phyloP scores from a whole-genome alignment of 92 coral and sea anemone species.

The Palythoa grandiflora region DNA sequence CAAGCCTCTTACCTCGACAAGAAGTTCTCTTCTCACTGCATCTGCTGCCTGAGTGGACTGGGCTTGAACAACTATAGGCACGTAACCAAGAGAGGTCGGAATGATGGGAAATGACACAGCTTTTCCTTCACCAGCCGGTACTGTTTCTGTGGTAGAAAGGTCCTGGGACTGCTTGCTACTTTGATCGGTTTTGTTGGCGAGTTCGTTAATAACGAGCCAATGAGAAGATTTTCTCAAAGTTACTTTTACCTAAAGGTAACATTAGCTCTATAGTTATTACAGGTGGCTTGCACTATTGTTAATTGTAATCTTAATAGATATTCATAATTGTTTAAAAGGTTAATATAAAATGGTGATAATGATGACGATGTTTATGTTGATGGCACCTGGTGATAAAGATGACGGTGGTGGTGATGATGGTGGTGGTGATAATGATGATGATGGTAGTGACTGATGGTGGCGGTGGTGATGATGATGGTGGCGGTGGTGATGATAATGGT shows the following conservation, averaged over 20 bases:
- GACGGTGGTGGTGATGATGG: too few species aligned
- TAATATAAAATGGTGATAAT: too few species aligned
- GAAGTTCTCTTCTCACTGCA: constrained; percentile 80
- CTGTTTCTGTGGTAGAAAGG: constrained; percentile 59
- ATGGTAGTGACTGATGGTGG: too few species aligned
- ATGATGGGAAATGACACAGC: constrained; percentile 90
- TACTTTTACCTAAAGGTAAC: constrained; percentile 68
- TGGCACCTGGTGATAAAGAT: too few species aligned
- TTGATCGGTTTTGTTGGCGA: constrained; percentile 10
- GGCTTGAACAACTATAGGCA: constrained; percentile 87
- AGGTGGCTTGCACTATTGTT: too few species aligned
- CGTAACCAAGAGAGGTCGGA: constrained; percentile 73
- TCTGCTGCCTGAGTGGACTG: constrained; percentile 85
- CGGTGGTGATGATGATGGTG: too few species aligned
- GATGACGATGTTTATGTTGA: too few species aligned
- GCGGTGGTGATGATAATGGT: too few species aligned
- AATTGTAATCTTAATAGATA: too few species aligned
- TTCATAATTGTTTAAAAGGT: too few species aligned
- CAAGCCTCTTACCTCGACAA: constrained; percentile 85
- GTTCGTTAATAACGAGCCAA: constrained; percentile 70
- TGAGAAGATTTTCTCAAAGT: constrained; percentile 78
- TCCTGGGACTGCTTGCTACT: constrained; percentile 59
- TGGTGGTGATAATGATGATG: too few species aligned
- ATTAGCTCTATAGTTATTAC: neutral
- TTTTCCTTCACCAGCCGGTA: constrained; percentile 84